A percentile compares a stretch with the other conserved stretches of the same genome.
Conservation (phyloP, 1,140 invertebrate genomes). For the Teleogryllus occipitalis region DNA sequence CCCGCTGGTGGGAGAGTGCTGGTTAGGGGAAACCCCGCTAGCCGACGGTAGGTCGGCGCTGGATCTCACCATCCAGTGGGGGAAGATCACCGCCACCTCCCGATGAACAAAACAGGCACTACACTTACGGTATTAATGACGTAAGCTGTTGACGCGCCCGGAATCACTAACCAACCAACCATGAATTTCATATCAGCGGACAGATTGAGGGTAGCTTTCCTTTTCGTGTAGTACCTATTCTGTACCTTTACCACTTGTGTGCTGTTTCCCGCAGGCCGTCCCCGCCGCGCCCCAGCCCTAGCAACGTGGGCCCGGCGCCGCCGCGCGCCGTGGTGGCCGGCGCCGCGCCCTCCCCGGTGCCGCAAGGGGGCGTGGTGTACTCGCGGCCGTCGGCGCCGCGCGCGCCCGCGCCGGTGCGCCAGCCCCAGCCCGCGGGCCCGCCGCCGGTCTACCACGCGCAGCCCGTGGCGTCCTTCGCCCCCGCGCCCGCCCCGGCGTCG, state of each 20-base stretch:
- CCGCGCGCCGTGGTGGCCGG: slow-evolving; percentile 1
- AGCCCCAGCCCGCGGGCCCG: neutral
- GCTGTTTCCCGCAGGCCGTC: neutral
- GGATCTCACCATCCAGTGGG: too few species aligned
- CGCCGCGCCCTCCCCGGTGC: neutral
- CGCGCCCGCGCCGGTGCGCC: neutral
- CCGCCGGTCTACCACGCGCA: neutral
- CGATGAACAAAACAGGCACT: too few species aligned
- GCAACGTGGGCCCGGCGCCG: neutral
- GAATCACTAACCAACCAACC: too few species aligned
- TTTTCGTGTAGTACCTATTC: too few species aligned
- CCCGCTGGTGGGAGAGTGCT: too few species aligned
- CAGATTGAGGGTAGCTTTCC: too few species aligned
- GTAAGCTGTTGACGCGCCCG: too few species aligned
- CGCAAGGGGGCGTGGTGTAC: neutral
- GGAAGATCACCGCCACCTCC: too few species aligned
- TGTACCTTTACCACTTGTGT: neutral
- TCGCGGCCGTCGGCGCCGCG: neutral
- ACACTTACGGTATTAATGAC: too few species aligned
- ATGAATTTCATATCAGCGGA: too few species aligned
- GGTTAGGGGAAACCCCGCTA: too few species aligned
- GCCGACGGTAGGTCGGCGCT: too few species aligned
- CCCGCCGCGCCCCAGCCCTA: neutral
- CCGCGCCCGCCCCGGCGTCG: slow-evolving; percentile 1
- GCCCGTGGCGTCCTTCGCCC: neutral